Percentiles rank a stretch among this genome's conserved stretches.
Conservation (phyloP, 2,888 invertebrate species). For the Spilosoma lubricipeda region DNA sequence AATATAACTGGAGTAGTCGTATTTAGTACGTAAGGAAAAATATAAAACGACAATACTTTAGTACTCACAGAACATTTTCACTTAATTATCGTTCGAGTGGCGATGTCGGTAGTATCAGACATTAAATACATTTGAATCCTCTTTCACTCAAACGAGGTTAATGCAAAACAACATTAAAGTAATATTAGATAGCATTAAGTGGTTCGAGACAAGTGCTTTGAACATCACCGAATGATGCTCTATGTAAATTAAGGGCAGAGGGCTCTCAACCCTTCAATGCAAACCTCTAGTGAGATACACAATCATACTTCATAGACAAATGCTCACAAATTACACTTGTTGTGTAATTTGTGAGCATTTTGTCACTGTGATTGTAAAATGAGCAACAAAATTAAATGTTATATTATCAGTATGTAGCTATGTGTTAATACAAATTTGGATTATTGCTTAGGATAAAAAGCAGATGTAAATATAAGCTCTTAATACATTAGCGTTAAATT, state of each 20-base stretch:
- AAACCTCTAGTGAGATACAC: constrained; percentile 50
- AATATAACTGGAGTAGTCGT: neutral
- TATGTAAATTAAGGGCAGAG: constrained; percentile 64
- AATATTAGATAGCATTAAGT: constrained; percentile 67
- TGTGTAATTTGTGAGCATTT: too few species aligned
- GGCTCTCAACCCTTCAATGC: constrained; percentile 52
- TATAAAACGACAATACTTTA: constrained; percentile 31
- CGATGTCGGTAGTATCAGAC: constrained; percentile 31
- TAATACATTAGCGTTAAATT: neutral
- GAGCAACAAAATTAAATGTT: neutral
- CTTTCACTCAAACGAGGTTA: constrained; percentile 48
- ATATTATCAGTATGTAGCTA: neutral
- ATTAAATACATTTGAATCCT: constrained; percentile 51
- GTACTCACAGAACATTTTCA: constrained; percentile 32
- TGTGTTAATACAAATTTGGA: neutral
- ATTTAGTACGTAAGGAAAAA: constrained; percentile 12
- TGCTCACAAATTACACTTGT: constrained; percentile 51
- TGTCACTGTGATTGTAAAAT: constrained; percentile 37
- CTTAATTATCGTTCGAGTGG: constrained; percentile 37
- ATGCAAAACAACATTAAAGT: constrained; percentile 57
- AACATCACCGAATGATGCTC: constrained; percentile 66
- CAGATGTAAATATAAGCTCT: neutral
- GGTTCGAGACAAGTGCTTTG: constrained; percentile 66
- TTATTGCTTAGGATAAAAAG: neutral
- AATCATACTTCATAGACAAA: constrained; percentile 53